phyloP scores from a whole-genome alignment of 2,113 vertebrate species.

The Uropsilus gracilis region DNA sequence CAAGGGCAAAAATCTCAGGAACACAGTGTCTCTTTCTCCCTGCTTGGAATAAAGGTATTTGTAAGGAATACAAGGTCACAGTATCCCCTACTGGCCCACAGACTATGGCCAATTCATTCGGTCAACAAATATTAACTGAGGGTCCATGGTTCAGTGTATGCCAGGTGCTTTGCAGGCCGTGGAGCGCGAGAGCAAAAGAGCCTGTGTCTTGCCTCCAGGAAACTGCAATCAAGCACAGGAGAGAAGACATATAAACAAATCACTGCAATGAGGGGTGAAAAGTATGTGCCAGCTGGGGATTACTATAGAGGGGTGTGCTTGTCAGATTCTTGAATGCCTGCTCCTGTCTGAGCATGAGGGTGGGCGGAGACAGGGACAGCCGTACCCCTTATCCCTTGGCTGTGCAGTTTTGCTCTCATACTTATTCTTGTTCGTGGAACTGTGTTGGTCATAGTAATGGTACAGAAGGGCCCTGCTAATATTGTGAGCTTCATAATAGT shows the following conservation, averaged over 20 bases:
- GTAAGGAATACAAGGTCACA: constrained; percentile 28
- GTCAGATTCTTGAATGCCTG: neutral
- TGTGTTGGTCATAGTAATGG: neutral
- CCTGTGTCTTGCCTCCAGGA: neutral
- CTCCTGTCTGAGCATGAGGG: neutral
- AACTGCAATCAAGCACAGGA: neutral
- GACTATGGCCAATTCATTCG: constrained; percentile 52
- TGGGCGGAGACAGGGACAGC: neutral
- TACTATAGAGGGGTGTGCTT: neutral
- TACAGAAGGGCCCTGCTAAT: no score
- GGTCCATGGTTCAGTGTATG: neutral
- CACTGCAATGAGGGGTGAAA: neutral
- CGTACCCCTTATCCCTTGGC: accelerated
- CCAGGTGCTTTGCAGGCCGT: neutral
- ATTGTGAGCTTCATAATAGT: accelerated
- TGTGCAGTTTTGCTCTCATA: neutral
- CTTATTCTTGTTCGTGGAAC: neutral
- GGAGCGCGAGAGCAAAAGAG: neutral
- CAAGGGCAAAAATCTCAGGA: neutral
- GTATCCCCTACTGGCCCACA: constrained; percentile 35
- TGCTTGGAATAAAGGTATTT: constrained; percentile 34
- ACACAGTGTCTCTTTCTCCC: constrained; percentile 63
- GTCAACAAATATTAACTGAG: constrained; percentile 48
- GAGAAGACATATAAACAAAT: neutral
- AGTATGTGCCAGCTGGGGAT: neutral